A percentile compares a stretch with the other conserved stretches of the same genome.
Conservation (phyloP, 2,888 invertebrate species). For the Lycia hirtaria region DNA sequence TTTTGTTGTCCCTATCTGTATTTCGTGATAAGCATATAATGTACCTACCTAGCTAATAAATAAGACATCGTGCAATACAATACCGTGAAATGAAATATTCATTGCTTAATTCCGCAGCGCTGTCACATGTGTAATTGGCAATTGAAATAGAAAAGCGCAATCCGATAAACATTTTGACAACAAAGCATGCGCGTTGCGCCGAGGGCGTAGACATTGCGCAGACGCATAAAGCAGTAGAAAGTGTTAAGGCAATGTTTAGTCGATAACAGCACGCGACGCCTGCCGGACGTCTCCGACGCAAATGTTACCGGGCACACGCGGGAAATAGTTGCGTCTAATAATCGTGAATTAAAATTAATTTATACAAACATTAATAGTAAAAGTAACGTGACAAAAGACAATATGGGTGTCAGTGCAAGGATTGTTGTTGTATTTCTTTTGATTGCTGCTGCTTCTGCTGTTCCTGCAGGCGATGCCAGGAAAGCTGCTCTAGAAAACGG, state of each 20-base stretch:
- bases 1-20: background rate
- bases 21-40: background rate
- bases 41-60: background rate
- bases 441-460: constrained; percentile 69
- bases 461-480: constrained; percentile 66
- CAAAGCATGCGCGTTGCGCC: constrained; percentile 44
- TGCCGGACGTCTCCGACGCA: constrained; percentile 71
- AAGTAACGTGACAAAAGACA: constrained; percentile 54
- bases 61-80: constrained; percentile 27
- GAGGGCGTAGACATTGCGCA: constrained; percentile 63
- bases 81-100: constrained; percentile 36
- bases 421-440: constrained; percentile 70
- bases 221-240: constrained; percentile 80
- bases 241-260: constrained; percentile 72
- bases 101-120: constrained; percentile 34
- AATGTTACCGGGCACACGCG: constrained; percentile 78
- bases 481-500: constrained; percentile 63
- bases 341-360: constrained; percentile 53
- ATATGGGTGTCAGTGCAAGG: constrained; percentile 81
- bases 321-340: constrained; percentile 78
- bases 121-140: constrained; percentile 37
- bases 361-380: constrained; percentile 39
- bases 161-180: constrained; percentile 44
- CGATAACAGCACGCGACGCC: constrained; percentile 64
- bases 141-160: constrained; percentile 50